Evolutionary conservation across 2,113 vertebrate genomes (phyloP).

Genomic region (Tachysurus fulvidraco): DNA sequence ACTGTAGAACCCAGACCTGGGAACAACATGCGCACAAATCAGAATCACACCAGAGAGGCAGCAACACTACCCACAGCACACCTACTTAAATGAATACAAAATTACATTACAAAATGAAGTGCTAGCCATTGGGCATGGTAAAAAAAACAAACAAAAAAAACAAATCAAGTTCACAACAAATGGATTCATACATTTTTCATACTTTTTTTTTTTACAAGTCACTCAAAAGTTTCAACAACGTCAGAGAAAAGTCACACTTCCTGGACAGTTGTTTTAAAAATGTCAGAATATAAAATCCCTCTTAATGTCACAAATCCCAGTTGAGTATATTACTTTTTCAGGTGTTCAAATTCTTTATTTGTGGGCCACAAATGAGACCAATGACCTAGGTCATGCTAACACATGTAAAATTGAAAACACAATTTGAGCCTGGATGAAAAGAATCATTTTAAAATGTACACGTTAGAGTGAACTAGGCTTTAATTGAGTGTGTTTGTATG

Average conservation of each 20-base stretch:
- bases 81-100: not conserved
- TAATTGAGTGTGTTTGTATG: not conserved
- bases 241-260: not conserved
- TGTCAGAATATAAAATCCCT: not conserved
- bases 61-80: not conserved
- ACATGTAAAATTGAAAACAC: not conserved
- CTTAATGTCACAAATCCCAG: not conserved
- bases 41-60: not conserved
- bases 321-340: not conserved
- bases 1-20: not conserved
- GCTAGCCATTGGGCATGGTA: too few relatives aligned
- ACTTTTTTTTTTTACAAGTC: too few relatives aligned
- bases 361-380: not conserved
- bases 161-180: not conserved
- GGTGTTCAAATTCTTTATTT: not conserved
- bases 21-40: not conserved
- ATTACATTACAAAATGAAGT: too few relatives aligned
- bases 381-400: not conserved
- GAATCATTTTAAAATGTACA: not conserved
- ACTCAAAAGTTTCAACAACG: not conserved
- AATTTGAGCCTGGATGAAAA: not conserved
- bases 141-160: too few relatives aligned
- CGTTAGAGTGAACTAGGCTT: not conserved
- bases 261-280: not conserved
- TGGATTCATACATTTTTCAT: not conserved